phyloP scores from a whole-genome alignment of 2,113 vertebrate species.

The Isichthys henryi region DNA sequence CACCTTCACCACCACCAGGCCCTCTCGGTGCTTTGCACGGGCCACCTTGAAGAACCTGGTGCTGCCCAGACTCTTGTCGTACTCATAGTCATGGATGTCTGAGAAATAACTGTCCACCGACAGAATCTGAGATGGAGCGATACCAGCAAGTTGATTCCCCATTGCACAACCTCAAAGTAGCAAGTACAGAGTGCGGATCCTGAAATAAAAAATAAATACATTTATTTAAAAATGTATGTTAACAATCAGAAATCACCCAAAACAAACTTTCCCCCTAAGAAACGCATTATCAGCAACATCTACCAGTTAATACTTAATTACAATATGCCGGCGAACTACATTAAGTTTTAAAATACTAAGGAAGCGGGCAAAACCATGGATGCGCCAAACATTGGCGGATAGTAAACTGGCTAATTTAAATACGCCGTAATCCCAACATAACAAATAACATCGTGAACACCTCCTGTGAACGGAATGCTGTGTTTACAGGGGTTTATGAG shows the following conservation, averaged over 20 bases:
- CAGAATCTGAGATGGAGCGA: slow-evolving; percentile 94
- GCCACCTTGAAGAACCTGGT: slow-evolving; percentile 98
- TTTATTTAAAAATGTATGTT: neutral
- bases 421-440: neutral
- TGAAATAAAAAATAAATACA: neutral
- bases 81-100: slow-evolving; percentile 91
- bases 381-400: neutral
- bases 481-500: neutral
- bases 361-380: neutral
- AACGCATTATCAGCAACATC: neutral
- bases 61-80: slow-evolving; percentile 92
- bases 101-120: slow-evolving; percentile 98
- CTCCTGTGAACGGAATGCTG: neutral
- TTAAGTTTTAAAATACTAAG: neutral
- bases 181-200: neutral
- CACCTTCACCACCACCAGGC: slow-evolving; percentile 91
- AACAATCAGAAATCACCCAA: neutral
- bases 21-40: slow-evolving; percentile 87
- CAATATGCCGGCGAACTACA: neutral
- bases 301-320: neutral
- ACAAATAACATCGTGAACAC: neutral
- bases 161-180: slow-evolving; percentile 45
- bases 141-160: slow-evolving; percentile 96
- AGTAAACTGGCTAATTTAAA: neutral
- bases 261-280: neutral